Conservation (phyloP, 2,113 vertebrate genomes). For the Leptodactylus fuscus region DNA sequence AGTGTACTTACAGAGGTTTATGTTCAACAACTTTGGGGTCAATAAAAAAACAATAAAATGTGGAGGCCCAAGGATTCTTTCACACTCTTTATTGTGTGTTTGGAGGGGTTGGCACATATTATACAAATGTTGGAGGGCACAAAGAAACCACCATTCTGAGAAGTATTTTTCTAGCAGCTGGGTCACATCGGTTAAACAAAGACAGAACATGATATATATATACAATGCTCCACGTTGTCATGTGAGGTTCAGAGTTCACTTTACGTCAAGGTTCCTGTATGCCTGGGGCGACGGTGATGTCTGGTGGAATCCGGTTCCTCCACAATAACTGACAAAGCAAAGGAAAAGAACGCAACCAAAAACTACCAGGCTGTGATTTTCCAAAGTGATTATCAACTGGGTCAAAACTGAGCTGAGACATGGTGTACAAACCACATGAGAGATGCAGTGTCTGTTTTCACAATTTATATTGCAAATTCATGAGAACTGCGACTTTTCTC, state of each 20-base stretch:
- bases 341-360: background rate
- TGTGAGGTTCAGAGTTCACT: constrained; percentile 30
- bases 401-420: background rate
- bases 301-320: constrained; percentile 36
- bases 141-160: background rate
- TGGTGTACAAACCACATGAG: background rate
- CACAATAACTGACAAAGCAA: constrained; percentile 10
- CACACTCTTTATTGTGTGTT: no score
- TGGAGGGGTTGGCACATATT: no score
- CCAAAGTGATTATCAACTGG: background rate
- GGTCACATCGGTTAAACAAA: background rate
- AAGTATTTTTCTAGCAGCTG: background rate
- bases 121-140: background rate
- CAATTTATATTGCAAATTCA: background rate
- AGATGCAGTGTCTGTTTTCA: background rate
- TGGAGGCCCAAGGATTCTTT: no score
- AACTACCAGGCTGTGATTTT: constrained; percentile 14
- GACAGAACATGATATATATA: background rate
- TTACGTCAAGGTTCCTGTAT: background rate
- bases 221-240: background rate
- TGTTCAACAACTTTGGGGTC: no score
- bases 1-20: no score
- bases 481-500: background rate
- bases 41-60: no score
- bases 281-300: background rate